A percentile compares a stretch with the other conserved stretches of the same genome.
Conservation (phyloP, 2,797 vertebrate species). For the Sebastes alutus region DNA sequence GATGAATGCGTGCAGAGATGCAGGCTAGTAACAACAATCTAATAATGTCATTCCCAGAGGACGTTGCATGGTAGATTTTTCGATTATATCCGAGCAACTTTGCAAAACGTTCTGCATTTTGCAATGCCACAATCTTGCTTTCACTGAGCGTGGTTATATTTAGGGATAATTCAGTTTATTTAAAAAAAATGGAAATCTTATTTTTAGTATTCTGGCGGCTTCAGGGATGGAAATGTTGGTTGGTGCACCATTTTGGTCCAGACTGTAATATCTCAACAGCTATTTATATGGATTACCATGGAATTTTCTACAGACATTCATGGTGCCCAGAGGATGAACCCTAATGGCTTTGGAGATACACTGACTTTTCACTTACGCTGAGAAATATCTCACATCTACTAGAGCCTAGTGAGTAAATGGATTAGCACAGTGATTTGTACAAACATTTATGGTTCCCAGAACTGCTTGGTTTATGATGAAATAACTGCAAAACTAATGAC, state of each 20-base stretch:
- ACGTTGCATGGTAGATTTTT: neutral
- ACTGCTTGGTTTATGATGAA: neutral
- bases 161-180: neutral
- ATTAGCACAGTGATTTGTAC: neutral
- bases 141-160: neutral
- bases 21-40: neutral
- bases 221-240: neutral
- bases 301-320: neutral
- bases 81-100: neutral
- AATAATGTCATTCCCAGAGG: neutral
- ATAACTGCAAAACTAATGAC: neutral
- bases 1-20: conserved; percentile 7
- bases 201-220: neutral
- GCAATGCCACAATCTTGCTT: neutral
- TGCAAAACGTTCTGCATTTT: neutral
- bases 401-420: neutral
- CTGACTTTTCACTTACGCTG: neutral
- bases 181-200: neutral
- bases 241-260: neutral
- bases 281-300: neutral
- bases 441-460: neutral
- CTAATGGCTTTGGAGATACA: neutral
- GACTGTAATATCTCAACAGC: neutral
- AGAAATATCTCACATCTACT: neutral
- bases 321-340: neutral